Evolutionary conservation across 2,113 vertebrate species (phyloP).

Genomic region (Bos javanicus): DNA sequence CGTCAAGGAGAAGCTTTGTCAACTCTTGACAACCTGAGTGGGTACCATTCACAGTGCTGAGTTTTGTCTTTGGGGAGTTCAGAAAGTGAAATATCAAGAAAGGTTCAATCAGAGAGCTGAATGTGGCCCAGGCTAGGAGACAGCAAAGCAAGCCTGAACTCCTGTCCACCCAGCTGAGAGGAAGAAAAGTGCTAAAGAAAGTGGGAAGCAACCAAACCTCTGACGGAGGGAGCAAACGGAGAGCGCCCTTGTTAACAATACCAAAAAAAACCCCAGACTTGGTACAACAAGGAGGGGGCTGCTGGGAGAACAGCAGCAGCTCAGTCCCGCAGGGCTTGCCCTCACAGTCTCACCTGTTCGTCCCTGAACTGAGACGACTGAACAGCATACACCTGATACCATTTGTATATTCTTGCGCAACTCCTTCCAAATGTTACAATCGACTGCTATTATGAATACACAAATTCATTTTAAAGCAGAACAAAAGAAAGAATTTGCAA

Average conservation of each 20-base stretch:
- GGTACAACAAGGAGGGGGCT: neutral
- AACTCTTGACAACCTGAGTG: neutral
- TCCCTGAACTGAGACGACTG: neutral
- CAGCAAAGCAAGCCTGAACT: neutral
- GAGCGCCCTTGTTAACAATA: neutral
- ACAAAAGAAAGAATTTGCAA: neutral
- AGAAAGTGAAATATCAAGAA: neutral
- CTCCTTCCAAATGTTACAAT: neutral
- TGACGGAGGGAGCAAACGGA: fast-evolving
- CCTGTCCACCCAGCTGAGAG: neutral
- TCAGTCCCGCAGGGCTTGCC: neutral
- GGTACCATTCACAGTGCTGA: neutral
- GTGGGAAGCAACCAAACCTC: neutral
- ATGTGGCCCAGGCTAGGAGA: neutral
- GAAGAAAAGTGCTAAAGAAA: neutral
- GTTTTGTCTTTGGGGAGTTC: neutral
- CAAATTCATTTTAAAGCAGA: neutral
- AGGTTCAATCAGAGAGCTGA: neutral
- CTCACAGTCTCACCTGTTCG: neutral
- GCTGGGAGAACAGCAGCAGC: neutral
- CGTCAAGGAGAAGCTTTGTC: neutral
- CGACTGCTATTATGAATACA: neutral
- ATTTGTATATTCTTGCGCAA: neutral
- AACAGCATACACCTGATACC: neutral
- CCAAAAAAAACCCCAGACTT: neutral